Percentiles rank a stretch among this genome's conserved stretches.
These are phyloP conservation scores for Sorex fumeus DNA, from an alignment of 2,113 vertebrate species.

Conservation along the genomic window DNA sequence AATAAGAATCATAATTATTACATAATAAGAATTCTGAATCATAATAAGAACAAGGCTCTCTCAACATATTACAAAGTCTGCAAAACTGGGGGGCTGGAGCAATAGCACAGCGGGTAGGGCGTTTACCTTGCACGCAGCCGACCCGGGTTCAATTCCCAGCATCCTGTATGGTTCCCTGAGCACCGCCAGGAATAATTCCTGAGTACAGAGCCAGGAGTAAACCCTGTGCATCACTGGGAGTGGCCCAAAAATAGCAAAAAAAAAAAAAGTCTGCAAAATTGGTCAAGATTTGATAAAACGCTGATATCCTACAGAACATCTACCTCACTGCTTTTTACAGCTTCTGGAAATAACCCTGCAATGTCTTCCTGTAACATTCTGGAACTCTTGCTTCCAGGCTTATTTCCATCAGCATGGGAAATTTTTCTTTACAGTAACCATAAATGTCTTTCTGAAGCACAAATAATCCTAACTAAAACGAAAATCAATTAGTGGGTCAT, in stretches of 20 bases:
- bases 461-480: not conserved
- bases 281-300: not conserved
- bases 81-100: not conserved
- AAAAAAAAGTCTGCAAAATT: not conserved
- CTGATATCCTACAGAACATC: not conserved
- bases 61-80: not conserved
- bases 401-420: not conserved
- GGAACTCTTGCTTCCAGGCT: not conserved
- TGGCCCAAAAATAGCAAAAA: no score
- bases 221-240: no score
- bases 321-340: not conserved
- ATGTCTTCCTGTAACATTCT: not conserved
- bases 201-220: no score
- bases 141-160: no score
- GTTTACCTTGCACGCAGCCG: no score
- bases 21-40: no score
- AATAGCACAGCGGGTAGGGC: no score
- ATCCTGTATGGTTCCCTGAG: no score
- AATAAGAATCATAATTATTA: no score
- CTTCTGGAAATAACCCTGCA: not conserved
- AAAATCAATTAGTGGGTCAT: not conserved
- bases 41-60: not conserved
- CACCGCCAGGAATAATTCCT: no score
- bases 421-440: not conserved
- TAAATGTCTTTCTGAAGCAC: constrained; percentile 8